Evolutionary conservation across 1,140 invertebrate genomes (phyloP).

Genomic region (Pissodes strobi): DNA sequence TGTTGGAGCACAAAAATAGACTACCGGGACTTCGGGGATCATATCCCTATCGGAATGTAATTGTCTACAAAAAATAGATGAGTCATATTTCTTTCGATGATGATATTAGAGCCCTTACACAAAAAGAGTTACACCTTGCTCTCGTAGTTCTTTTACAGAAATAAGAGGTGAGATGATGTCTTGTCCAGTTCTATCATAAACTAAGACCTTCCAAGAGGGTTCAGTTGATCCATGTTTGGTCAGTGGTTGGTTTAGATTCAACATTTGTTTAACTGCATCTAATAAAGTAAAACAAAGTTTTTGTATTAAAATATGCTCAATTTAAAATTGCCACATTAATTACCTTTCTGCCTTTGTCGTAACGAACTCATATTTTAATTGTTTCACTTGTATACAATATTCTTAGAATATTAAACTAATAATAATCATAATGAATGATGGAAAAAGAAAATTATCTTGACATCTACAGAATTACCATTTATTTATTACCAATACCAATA

Average conservation of each 20-base stretch:
- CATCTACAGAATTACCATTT: too few relatives aligned
- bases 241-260: slow-evolving; percentile 90
- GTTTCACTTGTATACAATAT: neutral
- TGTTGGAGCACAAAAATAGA: slow-evolving; percentile 98
- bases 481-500: too few relatives aligned
- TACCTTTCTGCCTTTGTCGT: slow-evolving; percentile 27
- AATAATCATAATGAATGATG: neutral
- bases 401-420: neutral
- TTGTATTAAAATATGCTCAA: neutral
- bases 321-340: neutral
- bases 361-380: slow-evolving; percentile 28
- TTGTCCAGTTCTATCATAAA: slow-evolving; percentile 95
- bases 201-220: slow-evolving; percentile 93
- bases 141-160: slow-evolving; percentile 64
- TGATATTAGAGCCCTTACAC: slow-evolving; percentile 70
- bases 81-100: neutral
- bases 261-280: slow-evolving; percentile 91
- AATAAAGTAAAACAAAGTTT: slow-evolving; percentile 38
- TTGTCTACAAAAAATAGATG: slow-evolving; percentile 64
- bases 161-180: slow-evolving; percentile 85
- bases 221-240: slow-evolving; percentile 77
- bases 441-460: neutral
- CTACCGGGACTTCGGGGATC: slow-evolving; percentile 98
- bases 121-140: slow-evolving; percentile 96
- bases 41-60: slow-evolving; percentile 94